Evolutionary conservation across 2,888 invertebrate genomes (phyloP).

Genomic region (Catocala nupta): DNA sequence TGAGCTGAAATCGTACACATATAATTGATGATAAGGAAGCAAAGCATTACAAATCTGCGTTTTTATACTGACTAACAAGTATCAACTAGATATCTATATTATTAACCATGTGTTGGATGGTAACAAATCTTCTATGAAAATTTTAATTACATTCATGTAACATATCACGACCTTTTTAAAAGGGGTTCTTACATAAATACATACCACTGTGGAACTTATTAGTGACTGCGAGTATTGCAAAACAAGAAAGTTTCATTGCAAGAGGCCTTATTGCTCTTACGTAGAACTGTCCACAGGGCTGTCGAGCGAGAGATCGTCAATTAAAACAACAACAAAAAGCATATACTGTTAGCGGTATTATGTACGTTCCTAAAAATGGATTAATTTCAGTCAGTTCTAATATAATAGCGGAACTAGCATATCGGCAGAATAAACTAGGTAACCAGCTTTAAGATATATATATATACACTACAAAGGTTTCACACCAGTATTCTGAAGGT

Average conservation of each 20-base stretch:
- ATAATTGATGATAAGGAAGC: conserved; percentile 6
- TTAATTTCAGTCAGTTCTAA: too few relatives aligned
- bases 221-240: conserved; percentile 47
- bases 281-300: conserved; percentile 37
- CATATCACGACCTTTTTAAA: conserved; percentile 36
- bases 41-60: conserved; percentile 6
- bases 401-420: too few relatives aligned
- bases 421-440: too few relatives aligned
- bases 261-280: conserved; percentile 49
- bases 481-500: neutral
- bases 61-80: conserved; percentile 4
- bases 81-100: conserved; percentile 12
- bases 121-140: conserved; percentile 27
- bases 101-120: conserved; percentile 20
- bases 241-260: conserved; percentile 50
- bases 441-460: too few relatives aligned
- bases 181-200: conserved; percentile 48
- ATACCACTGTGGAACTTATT: conserved; percentile 38
- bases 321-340: too few relatives aligned
- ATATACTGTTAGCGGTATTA: too few relatives aligned
- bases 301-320: conserved; percentile 13
- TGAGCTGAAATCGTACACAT: conserved; percentile 9
- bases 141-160: conserved; percentile 31
- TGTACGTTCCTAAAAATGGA: too few relatives aligned
- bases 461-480: too few relatives aligned